phyloP scores from a whole-genome alignment of 1,140 invertebrate genomes.

The Sinonovacula constricta region DNA sequence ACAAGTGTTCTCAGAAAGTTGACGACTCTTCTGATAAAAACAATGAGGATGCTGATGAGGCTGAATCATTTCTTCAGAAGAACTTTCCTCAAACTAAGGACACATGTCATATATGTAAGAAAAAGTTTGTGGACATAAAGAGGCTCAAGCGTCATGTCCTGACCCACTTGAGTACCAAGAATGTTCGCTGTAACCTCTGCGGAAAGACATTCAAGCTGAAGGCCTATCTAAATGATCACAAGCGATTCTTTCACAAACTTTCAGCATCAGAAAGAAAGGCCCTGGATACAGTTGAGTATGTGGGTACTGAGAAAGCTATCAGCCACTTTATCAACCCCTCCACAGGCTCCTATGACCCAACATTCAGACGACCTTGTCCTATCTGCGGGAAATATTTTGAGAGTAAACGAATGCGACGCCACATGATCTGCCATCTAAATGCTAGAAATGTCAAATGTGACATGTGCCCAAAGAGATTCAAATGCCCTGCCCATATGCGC shows the following conservation, averaged over 20 bases:
- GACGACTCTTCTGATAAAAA: not conserved
- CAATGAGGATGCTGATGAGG: slow-evolving; percentile 2
- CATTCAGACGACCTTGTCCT: slow-evolving; percentile 9
- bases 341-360: slow-evolving; percentile 2
- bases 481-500: slow-evolving; percentile 21
- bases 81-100: not conserved
- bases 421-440: slow-evolving; percentile 22
- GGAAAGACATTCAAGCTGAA: slow-evolving; percentile 3
- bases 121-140: not conserved
- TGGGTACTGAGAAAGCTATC: not conserved
- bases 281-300: not conserved
- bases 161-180: slow-evolving; percentile 15
- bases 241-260: not conserved
- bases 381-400: slow-evolving; percentile 18
- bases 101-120: not conserved
- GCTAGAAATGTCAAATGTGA: slow-evolving; percentile 3
- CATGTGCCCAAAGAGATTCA: slow-evolving; percentile 12
- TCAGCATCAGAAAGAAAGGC: not conserved
- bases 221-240: no score
- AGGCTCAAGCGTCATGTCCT: not conserved
- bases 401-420: slow-evolving; percentile 21
- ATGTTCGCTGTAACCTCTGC: not conserved
- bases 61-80: not conserved
- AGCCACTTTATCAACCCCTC: not conserved
- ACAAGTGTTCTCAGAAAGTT: no score